A percentile compares a stretch with the other conserved stretches of the same genome.
These are phyloP conservation scores for Amphipoea oculea DNA, from an alignment of 2,888 invertebrate genomes.

Conservation along the genomic window DNA sequence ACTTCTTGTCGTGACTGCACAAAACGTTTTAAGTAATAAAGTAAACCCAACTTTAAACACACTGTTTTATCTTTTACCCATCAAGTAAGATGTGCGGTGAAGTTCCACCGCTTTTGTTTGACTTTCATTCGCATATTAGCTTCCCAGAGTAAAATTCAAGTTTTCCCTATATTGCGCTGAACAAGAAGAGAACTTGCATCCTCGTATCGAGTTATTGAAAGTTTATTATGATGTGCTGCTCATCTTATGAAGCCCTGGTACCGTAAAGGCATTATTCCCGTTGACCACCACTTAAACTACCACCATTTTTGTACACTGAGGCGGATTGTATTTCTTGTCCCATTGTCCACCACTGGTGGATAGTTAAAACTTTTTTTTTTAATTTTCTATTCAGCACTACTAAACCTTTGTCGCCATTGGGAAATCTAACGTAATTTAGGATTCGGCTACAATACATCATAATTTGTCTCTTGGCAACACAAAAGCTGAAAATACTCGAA, in stretches of 20 bases:
- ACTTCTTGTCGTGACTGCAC: not conserved
- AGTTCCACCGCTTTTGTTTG: constrained; percentile 25
- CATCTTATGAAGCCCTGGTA: constrained; percentile 44
- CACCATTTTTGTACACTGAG: too few relatives aligned
- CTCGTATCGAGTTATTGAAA: constrained; percentile 25
- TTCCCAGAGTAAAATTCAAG: constrained; percentile 21
- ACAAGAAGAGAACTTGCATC: constrained; percentile 28
- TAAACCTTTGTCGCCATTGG: too few relatives aligned
- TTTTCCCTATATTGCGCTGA: constrained; percentile 37
- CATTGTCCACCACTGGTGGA: not conserved
- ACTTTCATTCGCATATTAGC: constrained; percentile 43
- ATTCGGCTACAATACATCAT: not conserved
- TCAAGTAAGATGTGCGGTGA: constrained; percentile 25
- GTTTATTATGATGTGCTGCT: constrained; percentile 3
- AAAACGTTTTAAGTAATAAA: not conserved
- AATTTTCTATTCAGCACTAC: not conserved
- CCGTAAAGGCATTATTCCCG: not conserved
- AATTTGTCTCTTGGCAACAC: not conserved
- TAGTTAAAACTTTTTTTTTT: not conserved
- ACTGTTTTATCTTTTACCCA: not conserved
- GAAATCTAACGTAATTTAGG: not conserved
- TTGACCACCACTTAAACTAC: not conserved
- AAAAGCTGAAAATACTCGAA: not conserved
- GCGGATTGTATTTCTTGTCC: too few relatives aligned
- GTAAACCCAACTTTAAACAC: constrained; percentile 1